These are phyloP conservation scores for Orius insidiosus DNA, from an alignment of 1,140 invertebrate genomes.

Conservation along the genomic window DNA sequence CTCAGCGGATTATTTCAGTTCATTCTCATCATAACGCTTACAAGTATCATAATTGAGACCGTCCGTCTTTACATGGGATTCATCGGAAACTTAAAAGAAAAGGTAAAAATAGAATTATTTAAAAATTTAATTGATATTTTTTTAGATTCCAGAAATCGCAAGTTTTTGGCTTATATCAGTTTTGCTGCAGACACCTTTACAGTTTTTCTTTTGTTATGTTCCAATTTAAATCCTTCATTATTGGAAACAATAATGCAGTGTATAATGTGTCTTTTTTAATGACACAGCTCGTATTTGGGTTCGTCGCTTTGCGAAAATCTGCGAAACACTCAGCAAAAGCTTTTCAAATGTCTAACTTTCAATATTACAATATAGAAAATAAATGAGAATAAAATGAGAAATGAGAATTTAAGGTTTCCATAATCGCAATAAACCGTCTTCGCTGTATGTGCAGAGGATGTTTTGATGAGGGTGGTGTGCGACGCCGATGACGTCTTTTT, in stretches of 20 bases:
- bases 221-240: conserved; percentile 38
- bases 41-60: conserved; percentile 50
- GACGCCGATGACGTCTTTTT: conserved; percentile 94
- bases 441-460: conserved; percentile 88
- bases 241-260: conserved; percentile 48
- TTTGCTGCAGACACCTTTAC: conserved; percentile 64
- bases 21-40: conserved; percentile 50
- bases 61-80: conserved; percentile 68
- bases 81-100: conserved; percentile 68
- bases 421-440: conserved; percentile 87
- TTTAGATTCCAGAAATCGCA: conserved; percentile 71
- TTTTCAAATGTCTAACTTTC: conserved; percentile 25
- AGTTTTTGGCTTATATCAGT: conserved; percentile 73
- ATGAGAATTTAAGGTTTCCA: conserved; percentile 71
- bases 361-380: background rate
- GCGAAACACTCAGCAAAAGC: conserved; percentile 33
- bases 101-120: conserved; percentile 32
- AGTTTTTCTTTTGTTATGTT: conserved; percentile 42
- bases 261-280: conserved; percentile 40
- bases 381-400: background rate
- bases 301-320: conserved; percentile 39
- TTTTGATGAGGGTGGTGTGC: conserved; percentile 98
- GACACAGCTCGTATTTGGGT: conserved; percentile 49
- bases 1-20: conserved; percentile 56
- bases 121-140: conserved; percentile 15